Base-by-base conservation (phyloP, 2,888 invertebrate genomes). In the Pycnomerus fuliginosus region DNA sequence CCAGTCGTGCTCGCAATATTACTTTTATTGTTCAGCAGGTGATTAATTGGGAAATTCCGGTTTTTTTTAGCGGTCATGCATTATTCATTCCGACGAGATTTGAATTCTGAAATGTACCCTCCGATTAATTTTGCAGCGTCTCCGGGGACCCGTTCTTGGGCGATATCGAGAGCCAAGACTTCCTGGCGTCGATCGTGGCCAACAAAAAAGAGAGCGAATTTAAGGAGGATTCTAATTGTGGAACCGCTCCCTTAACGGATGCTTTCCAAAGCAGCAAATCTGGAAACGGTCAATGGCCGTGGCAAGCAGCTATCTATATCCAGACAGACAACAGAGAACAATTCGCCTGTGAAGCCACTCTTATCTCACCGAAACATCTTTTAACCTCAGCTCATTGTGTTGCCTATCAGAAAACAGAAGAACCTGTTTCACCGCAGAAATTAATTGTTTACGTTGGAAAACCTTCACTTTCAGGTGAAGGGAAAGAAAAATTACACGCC, bases 401-500 rank as follows among this genome's bases (percentile, higher is more conserved):
- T 5, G 56, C 59, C n/a, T 55, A 48, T 29, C 49, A 45, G 37
- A 46, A 51, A 17, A 40, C 46, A 1, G 42, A 44, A 34, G 17
- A 31, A 5, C 15, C 42, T 5, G 33, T 60, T 15, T 36, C 56
- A 3, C 39, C 33, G 8, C 39, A 29, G 13, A 31, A 30, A 11
- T 24, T 59, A 7, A 46, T 22, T 15, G 35, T 58, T 16, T 33
- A 39, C 27, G 34, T 60, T 7, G 56, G 52, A 3, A 44, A 51
- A 44, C 31, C 28, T 16, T 32, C 36, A 12, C 17, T 16, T 3
- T 13, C 13, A 3, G 38, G 40, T 7, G 28, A 36, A 11, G 40
- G 29, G 13, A 33, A 36, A 15, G 40, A 44, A 24, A 13, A 35
- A 24, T 28, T 50, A 30, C 37, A 53, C 75, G 76, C 78, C 13